Conservation (phyloP, 2,797 vertebrate species). For the Triplophysa yarkandensis region DNA sequence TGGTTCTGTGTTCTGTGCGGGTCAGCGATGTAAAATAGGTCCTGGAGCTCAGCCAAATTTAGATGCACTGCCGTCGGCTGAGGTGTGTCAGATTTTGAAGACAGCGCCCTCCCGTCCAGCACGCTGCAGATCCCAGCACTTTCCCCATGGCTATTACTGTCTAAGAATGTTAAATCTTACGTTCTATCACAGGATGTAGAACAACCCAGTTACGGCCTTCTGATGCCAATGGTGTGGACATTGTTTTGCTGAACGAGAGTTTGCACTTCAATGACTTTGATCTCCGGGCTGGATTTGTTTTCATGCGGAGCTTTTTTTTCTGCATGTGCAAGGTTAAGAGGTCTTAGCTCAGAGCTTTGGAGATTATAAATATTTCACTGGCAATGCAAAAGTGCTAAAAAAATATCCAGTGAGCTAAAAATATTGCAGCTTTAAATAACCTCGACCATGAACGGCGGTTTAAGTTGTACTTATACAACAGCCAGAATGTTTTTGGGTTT, state of each 20-base stretch:
- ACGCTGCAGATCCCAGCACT: constrained; percentile 39
- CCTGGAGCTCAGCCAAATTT: constrained; percentile 26
- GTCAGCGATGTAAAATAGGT: constrained; percentile 9
- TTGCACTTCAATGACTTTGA: constrained; percentile 53
- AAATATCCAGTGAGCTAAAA: constrained; percentile 47
- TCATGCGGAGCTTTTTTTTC: constrained; percentile 40
- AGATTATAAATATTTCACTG: constrained; percentile 48
- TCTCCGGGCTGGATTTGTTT: constrained; percentile 52
- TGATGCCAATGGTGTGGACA: constrained; percentile 49
- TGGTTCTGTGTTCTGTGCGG: neutral
- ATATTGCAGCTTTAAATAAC: constrained; percentile 55
- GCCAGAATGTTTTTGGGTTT: constrained; percentile 4
- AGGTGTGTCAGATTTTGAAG: constrained; percentile 44
- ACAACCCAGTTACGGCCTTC: constrained; percentile 41
- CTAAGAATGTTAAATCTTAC: constrained; percentile 55
- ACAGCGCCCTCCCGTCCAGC: constrained; percentile 35
- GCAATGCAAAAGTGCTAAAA: constrained; percentile 43
- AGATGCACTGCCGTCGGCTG: constrained; percentile 14
- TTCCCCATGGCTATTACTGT: constrained; percentile 51
- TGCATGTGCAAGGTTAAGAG: constrained; percentile 49
- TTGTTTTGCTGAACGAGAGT: constrained; percentile 52
- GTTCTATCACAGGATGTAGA: constrained; percentile 49
- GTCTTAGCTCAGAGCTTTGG: constrained; percentile 47
- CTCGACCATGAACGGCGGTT: constrained; percentile 36
- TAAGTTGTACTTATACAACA: constrained; percentile 23